A percentile compares a stretch with the other conserved stretches of the same genome.
Evolutionary conservation across 2,888 invertebrate genomes (phyloP).

Genomic region (Adela reaumurella): DNA sequence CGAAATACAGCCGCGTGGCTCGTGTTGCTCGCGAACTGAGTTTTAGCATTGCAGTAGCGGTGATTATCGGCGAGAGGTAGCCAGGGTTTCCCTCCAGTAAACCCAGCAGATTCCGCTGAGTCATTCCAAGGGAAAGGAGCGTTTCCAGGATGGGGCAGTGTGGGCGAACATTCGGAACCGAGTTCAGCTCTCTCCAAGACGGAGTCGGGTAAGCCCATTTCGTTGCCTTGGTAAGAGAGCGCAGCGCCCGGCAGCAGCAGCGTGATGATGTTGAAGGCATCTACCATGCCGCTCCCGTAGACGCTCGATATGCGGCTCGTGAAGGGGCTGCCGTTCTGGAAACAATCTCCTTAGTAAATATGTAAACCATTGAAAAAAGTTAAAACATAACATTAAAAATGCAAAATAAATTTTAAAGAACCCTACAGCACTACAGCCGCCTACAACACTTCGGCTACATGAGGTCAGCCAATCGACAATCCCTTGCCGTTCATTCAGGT

Average conservation of each 20-base stretch:
- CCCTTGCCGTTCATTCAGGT: too few species aligned
- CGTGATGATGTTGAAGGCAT: slow-evolving; percentile 66
- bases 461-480: too few species aligned
- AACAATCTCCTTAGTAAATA: too few species aligned
- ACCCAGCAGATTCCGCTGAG: slow-evolving; percentile 45
- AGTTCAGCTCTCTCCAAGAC: slow-evolving; percentile 46
- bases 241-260: slow-evolving; percentile 71
- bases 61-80: slow-evolving; percentile 64
- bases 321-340: slow-evolving; percentile 29
- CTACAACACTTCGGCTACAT: too few species aligned
- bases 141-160: slow-evolving; percentile 22
- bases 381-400: too few species aligned
- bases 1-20: slow-evolving; percentile 47
- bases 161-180: slow-evolving; percentile 49
- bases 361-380: too few species aligned
- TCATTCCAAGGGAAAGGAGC: slow-evolving; percentile 46
- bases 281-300: slow-evolving; percentile 61
- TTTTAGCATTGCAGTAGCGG: slow-evolving; percentile 57
- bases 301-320: slow-evolving; percentile 53
- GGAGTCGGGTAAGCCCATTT: slow-evolving; percentile 59
- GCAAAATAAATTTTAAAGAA: too few species aligned
- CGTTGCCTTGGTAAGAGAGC: slow-evolving; percentile 78
- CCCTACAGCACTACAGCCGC: too few species aligned
- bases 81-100: slow-evolving; percentile 62
- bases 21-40: slow-evolving; percentile 41